A percentile compares a stretch with the other conserved stretches of the same genome.
Conservation (phyloP, 2,797 vertebrate genomes). For the Malacoraja senta region DNA sequence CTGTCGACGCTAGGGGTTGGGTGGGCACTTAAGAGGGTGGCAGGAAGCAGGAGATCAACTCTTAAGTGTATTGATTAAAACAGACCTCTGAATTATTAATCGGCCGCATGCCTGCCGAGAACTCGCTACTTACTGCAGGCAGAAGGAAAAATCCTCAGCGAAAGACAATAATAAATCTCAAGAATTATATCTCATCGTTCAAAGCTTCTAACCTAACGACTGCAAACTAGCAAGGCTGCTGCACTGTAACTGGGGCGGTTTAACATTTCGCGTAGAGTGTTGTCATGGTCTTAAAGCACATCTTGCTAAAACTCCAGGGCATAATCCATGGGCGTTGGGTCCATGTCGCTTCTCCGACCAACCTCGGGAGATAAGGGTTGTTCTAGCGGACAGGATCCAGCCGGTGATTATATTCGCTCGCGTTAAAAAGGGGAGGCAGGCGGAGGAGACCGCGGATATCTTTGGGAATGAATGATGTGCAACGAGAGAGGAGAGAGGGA, state of each 20-base stretch:
- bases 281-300: background rate
- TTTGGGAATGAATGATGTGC: background rate
- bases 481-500: too few species aligned
- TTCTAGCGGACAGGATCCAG: background rate
- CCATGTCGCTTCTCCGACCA: background rate
- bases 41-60: background rate
- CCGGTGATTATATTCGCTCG: background rate
- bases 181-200: background rate
- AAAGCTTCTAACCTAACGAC: background rate
- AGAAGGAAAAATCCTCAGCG: background rate
- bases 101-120: background rate
- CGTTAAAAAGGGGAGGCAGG: background rate
- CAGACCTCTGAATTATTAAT: slow-evolving; percentile 1
- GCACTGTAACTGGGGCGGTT: background rate
- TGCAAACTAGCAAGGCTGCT: background rate
- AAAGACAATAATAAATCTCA: background rate
- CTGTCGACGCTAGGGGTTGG: background rate
- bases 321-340: too few species aligned
- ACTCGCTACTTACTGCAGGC: background rate
- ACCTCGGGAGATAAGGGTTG: background rate
- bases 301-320: background rate
- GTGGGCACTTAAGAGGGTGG: background rate
- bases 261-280: background rate
- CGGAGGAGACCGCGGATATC: background rate
- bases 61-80: background rate